Evolutionary conservation across 2,113 vertebrate species (phyloP), one percentile per base, ranked within the genome.

Genomic region (Oreochromis aureus): DNA sequence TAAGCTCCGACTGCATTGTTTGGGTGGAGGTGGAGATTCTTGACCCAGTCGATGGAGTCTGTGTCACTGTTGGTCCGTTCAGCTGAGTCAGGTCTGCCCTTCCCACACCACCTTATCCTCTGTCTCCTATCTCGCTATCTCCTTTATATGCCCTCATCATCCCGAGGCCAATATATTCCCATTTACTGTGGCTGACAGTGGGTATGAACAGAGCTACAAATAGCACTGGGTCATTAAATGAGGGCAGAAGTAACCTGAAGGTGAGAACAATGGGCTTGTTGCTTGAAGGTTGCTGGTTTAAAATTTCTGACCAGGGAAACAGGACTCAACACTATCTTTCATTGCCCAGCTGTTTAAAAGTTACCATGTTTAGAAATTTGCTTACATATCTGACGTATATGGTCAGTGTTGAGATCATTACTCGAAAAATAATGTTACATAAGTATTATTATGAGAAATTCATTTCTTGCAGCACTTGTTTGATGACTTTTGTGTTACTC

Each of bases 1-100:
- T 76, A 3, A 71, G 54, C 61, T 87, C 56, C 3, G 7, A 71
- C 53, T 82, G 82, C 13, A 1, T 15, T 34, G 89, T 85, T 78
- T 24, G 55, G 59, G 53, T 56, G 34, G 13, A 83, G 79, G 80
- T 84, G 36, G 30, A 84, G 54, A 30, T 58, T 81, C 66, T 81
- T 90, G 90, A 93, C 93, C 91, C 81, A 84, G 36, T 89, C 89
- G 56, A 82, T 86, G 84, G 30, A 69, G 81, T 83, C 34, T 71
- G 83, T 82, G 86, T 92, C 86, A 69, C 59, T 24, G 83, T 8
- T 10, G 48, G 71, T 34, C 44, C 16, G 4, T 86, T 88, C 51
- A 82, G 93, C 93, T 93, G 94, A 94, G 86, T 93, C 94, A 93
- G 91, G 78, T 71, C 83, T 44, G 30, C 79, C 55, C 51, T 6